Evolutionary conservation across 1,140 invertebrate genomes (phyloP), one percentile per base, ranked within the genome.

Genomic region (Heliothis virescens): DNA sequence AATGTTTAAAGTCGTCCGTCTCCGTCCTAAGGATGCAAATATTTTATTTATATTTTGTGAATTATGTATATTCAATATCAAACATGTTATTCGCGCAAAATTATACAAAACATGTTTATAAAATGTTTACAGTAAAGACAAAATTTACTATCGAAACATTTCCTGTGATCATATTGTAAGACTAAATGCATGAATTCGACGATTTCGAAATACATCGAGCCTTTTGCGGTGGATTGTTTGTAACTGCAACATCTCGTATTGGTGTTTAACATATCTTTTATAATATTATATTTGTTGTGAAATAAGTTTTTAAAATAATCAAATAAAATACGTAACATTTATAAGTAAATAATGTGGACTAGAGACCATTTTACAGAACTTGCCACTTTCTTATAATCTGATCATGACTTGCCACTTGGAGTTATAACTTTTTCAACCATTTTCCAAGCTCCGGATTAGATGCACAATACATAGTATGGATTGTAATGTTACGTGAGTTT

Each of bases 11-110:
- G 16, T 41, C 72, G 72, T 81, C 79, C 72, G 53, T 72, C 21
- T 81, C 65, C 75, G 74, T 73, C 74, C 74, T n/a, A 81, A 78
- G 67, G 57, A 81, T 60, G 71, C 34, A 76, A 78, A 77, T 74
- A 67, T 80, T 79, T 73, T 79, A 79, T 72, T 72, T 72, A 78
- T 69, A 78, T 78, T 69, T 78, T 76, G 9, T 41, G 21, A 52
- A 41, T 15, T 10, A 47, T 47, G 57, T 73, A n/a, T 65, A 78
- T 63, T 65, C 47, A 26, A 29, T 65, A 53, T 74, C 34, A 47
- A 74, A 60, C 16, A 63, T 65, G 18, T 77, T 16, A 55, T 34
- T 78, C 53, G 63, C 60, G 60, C 60, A 76, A 76, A 76, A 76
- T 65, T 77, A 18, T 69, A 67, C 63, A 53, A 78, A 15, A 41